These are phyloP conservation scores for Rhyzopertha dominica DNA, from an alignment of 1,140 invertebrate genomes.

Conservation along the genomic window DNA sequence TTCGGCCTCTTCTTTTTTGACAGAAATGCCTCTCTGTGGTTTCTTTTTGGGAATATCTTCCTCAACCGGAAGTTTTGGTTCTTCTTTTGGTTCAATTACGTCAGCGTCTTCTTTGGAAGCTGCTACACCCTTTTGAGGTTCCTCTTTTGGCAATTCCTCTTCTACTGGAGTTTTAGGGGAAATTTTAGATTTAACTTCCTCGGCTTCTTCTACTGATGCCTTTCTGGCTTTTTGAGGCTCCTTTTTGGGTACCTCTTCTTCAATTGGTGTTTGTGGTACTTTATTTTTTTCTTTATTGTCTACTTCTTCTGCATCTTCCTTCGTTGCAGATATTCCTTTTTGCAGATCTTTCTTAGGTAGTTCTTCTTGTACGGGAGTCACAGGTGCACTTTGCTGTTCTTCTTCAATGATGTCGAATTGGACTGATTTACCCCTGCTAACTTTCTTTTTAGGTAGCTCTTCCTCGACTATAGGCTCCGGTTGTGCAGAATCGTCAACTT, in stretches of 20 bases:
- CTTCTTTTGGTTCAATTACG: background rate
- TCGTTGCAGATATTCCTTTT: conserved; percentile 14
- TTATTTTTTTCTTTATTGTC: too few relatives aligned
- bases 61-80: background rate
- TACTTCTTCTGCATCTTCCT: conserved; percentile 19
- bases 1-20: conserved; percentile 11
- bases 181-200: too few relatives aligned
- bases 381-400: conserved; percentile 5
- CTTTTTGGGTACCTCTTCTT: conserved; percentile 41
- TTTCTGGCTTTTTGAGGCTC: conserved; percentile 18
- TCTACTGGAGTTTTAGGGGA: conserved; percentile 2
- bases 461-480: conserved; percentile 15
- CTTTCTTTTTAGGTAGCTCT: conserved; percentile 21
- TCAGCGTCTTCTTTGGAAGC: conserved; percentile 1
- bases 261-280: too few relatives aligned
- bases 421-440: conserved; percentile 23
- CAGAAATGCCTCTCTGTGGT: conserved; percentile 10
- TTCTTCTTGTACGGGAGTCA: conserved; percentile 5
- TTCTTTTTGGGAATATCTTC: conserved; percentile 7
- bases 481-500: conserved; percentile 22
- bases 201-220: conserved; percentile 20
- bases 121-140: conserved; percentile 1
- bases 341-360: conserved; percentile 12
- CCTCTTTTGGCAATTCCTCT: conserved; percentile 6
- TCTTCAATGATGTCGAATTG: conserved; percentile 32